phyloP scores from a whole-genome alignment of 2,797 vertebrate genomes.

The Etheostoma perlongum region DNA sequence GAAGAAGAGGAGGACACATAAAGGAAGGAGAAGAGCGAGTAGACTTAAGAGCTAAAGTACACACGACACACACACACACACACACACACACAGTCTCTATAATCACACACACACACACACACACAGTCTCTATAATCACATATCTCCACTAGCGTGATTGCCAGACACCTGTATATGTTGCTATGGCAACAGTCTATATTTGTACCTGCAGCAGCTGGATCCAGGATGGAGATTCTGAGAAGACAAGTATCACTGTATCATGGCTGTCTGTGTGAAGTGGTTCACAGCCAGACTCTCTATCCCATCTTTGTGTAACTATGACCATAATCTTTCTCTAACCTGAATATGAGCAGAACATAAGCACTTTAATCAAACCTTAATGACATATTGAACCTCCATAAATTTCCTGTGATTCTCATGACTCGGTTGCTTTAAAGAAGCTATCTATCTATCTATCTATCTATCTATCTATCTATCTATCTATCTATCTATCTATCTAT shows the following conservation, averaged over 20 bases:
- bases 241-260: slow-evolving; percentile 13
- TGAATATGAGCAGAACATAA: too few relatives aligned
- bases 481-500: too few relatives aligned
- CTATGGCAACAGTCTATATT: slow-evolving; percentile 57
- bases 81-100: neutral
- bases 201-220: slow-evolving; percentile 25
- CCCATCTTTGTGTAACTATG: too few relatives aligned
- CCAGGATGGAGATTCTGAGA: slow-evolving; percentile 2
- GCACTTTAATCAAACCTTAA: too few relatives aligned
- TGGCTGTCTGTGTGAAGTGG: slow-evolving; percentile 14
- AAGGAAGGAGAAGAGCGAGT: neutral
- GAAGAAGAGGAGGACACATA: neutral
- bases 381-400: too few relatives aligned
- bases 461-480: too few relatives aligned
- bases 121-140: slow-evolving; percentile 15
- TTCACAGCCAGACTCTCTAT: slow-evolving; percentile 19
- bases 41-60: too few relatives aligned
- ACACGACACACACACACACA: neutral
- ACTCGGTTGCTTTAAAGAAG: too few relatives aligned
- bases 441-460: too few relatives aligned
- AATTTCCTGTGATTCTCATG: too few relatives aligned
- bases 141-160: neutral
- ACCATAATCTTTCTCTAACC: too few relatives aligned
- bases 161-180: slow-evolving; percentile 34
- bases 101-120: neutral